Evolutionary conservation across 2,113 vertebrate species (phyloP), one percentile per base, ranked within the genome.

Genomic region (Athene cunicularia): DNA sequence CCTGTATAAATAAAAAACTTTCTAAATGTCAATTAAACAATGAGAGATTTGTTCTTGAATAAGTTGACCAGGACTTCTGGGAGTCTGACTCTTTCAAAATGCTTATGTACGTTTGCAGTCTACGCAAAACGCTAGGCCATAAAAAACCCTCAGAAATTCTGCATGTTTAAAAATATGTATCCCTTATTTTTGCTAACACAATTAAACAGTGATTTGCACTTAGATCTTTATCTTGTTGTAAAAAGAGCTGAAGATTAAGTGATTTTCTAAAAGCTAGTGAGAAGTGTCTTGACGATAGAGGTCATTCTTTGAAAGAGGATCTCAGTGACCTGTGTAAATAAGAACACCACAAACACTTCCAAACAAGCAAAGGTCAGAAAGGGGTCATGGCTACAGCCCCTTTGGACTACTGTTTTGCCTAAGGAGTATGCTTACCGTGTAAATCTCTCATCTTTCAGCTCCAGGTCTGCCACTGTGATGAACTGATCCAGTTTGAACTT

Each of bases 401-500:
- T 97, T 95, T 96, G 97, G 98, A 97, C 98, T 98, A 97, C 97
- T 97, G 98, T 96, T 97, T 90, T 66, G 93, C 93, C 95, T 94
- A 88, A 93, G 96, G 95, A 97, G 96, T 88, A 97, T 2, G 72
- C 99, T 98, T 98, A 99, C 99, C 99, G 98, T 86, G 99, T 99
- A 97, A 99, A 98, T 97, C 99, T 99, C 97, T 99, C 99, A 73
- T 99, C 99, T 98, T 99, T 99, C 94, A 99, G 97, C 93, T 99
- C 99, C 98, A 99, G 98, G 98, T 99, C 99, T 91, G 99, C 99
- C 96, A 99, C 99, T 71, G 99, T 99, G 59, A 99, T 99, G 96
- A 99, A 98, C 98, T 99, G 99, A 98, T 99, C 99, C 95, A 99
- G 98, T 95, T 99, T 99, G 95, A 99, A 99, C 97, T 99, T 99